These are phyloP conservation scores for Pseudonaja textilis DNA, from an alignment of 2,113 vertebrate species.

Conservation along the genomic window DNA sequence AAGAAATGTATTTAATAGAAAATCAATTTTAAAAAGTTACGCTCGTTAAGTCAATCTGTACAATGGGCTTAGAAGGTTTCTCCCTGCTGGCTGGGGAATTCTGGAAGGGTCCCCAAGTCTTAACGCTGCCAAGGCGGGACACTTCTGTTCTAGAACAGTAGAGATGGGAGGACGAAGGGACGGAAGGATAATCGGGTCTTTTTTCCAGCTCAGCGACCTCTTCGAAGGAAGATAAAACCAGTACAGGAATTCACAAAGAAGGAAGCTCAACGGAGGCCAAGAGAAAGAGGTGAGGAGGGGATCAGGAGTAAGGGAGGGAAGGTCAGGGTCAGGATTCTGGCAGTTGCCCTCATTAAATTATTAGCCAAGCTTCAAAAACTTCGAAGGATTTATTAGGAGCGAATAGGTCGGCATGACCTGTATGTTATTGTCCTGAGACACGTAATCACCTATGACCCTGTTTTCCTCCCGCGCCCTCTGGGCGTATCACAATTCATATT, in stretches of 20 bases:
- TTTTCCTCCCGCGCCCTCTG: too few relatives aligned
- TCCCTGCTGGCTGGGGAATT: background rate
- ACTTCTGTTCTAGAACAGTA: background rate
- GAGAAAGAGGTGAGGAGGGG: background rate
- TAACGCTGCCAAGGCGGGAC: background rate
- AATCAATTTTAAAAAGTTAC: too few relatives aligned
- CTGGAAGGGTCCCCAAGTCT: background rate
- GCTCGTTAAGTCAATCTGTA: too few relatives aligned
- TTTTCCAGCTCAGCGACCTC: background rate
- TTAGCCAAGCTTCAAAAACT: too few relatives aligned
- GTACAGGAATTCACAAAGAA: background rate
- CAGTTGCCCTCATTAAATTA: too few relatives aligned
- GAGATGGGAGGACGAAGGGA: too few relatives aligned
- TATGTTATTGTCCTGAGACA: too few relatives aligned
- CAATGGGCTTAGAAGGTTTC: background rate
- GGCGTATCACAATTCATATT: too few relatives aligned
- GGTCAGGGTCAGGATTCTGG: background rate
- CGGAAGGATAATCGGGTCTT: background rate
- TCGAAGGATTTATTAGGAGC: too few relatives aligned
- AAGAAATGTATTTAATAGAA: too few relatives aligned
- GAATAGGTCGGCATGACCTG: too few relatives aligned
- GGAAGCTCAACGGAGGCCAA: background rate
- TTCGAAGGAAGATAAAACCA: conserved; percentile 9
- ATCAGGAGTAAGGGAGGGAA: background rate
- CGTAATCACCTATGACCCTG: too few relatives aligned